A percentile compares a stretch with the other conserved stretches of the same genome.
Evolutionary conservation across 1,140 invertebrate genomes (phyloP).

Genomic region (Anadara kagoshimensis): DNA sequence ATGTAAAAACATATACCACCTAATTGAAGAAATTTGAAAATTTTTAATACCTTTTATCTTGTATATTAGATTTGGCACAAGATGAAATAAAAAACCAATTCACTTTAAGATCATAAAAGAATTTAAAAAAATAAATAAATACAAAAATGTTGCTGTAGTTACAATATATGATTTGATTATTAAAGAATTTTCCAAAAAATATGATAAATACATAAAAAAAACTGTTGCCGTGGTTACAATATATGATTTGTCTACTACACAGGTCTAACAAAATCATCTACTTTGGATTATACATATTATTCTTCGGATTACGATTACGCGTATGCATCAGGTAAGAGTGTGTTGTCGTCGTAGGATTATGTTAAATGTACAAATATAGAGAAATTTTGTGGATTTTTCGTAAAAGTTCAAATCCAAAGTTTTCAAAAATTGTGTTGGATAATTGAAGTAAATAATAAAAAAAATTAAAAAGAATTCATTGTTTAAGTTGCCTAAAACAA

Average conservation of each 20-base stretch:
- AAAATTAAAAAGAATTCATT: too few species aligned
- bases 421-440: too few species aligned
- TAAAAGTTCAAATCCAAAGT: too few species aligned
- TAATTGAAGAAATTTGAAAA: too few species aligned
- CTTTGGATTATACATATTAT: constrained; percentile 53
- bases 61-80: not conserved
- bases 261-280: constrained; percentile 56
- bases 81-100: not conserved
- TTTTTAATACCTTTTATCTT: not conserved
- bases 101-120: not conserved
- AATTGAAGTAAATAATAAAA: too few species aligned
- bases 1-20: too few species aligned
- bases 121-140: not conserved
- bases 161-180: not conserved
- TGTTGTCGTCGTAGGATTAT: not conserved
- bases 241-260: constrained; percentile 20
- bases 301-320: constrained; percentile 50
- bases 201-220: not conserved
- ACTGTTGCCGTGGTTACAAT: not conserved
- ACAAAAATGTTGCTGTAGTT: not conserved
- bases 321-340: constrained; percentile 52
- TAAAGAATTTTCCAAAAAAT: too few species aligned
- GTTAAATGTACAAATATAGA: too few species aligned
- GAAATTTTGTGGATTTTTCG: too few species aligned
- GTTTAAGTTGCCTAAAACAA: too few species aligned